Conservation (phyloP, 2,797 vertebrate species). For the Halcyon chelicuti region DNA sequence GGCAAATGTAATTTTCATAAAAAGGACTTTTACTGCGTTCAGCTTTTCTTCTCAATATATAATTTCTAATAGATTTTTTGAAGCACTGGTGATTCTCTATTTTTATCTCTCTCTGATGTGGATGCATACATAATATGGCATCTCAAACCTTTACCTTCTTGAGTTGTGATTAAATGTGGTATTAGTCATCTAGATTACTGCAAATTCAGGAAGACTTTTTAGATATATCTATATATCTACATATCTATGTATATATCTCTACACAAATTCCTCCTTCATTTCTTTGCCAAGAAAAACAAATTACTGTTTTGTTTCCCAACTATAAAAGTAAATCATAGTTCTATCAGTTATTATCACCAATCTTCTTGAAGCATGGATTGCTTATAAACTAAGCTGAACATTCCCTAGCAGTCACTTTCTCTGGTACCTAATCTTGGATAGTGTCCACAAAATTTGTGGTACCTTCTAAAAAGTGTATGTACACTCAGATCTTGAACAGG, state of each 20-base stretch:
- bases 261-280: background rate
- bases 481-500: background rate
- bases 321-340: background rate
- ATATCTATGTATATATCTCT: background rate
- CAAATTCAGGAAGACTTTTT: background rate
- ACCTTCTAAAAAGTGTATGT: background rate
- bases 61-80: conserved; percentile 6
- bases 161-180: background rate
- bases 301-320: background rate
- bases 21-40: conserved; percentile 13
- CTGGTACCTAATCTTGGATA: background rate
- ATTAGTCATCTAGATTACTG: background rate
- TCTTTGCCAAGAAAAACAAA: background rate
- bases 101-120: background rate
- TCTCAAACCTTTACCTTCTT: background rate
- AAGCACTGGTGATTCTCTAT: background rate
- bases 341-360: background rate
- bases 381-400: background rate
- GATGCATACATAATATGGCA: background rate
- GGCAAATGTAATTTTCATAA: conserved; percentile 47
- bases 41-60: background rate
- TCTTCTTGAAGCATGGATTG: background rate
- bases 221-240: background rate
- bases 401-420: background rate
- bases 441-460: background rate